Conservation (phyloP, 2,797 vertebrate genomes). For the Siniperca obscura region DNA sequence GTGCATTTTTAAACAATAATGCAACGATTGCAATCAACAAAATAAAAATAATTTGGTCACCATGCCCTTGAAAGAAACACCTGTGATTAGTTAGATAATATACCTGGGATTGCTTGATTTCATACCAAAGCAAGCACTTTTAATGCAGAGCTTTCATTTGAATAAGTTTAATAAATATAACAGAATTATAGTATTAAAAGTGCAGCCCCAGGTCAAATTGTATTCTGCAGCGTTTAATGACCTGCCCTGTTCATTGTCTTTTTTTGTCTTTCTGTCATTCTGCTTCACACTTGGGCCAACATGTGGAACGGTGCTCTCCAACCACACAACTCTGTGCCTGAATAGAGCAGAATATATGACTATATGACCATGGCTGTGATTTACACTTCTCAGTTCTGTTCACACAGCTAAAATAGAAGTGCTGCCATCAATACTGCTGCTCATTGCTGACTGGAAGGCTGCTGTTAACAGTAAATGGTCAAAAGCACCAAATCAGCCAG, state of each 20-base stretch:
- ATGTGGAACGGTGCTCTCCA: slow-evolving; percentile 64
- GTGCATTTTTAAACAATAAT: slow-evolving; percentile 36
- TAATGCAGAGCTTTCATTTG: neutral
- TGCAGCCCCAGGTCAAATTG: slow-evolving; percentile 19
- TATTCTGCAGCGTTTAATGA: slow-evolving; percentile 24
- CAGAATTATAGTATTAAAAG: slow-evolving; percentile 21
- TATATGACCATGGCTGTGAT: slow-evolving; percentile 59
- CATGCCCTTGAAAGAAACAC: slow-evolving; percentile 7
- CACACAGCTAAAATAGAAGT: slow-evolving; percentile 67
- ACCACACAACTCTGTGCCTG: slow-evolving; percentile 54
- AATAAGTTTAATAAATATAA: neutral
- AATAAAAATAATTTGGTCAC: neutral
- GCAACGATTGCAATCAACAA: slow-evolving; percentile 25
- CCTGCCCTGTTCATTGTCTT: slow-evolving; percentile 52
- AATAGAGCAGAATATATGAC: slow-evolving; percentile 65
- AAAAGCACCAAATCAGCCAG: slow-evolving; percentile 65
- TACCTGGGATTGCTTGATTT: slow-evolving; percentile 1
- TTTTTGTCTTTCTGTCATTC: slow-evolving; percentile 46
- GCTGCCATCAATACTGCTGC: slow-evolving; percentile 58
- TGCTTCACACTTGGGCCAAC: slow-evolving; percentile 53
- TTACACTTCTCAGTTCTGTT: slow-evolving; percentile 70
- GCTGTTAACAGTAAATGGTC: slow-evolving; percentile 66
- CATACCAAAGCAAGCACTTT: neutral
- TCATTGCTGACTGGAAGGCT: slow-evolving; percentile 26
- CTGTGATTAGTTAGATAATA: slow-evolving; percentile 1